Evolutionary conservation across 2,113 vertebrate genomes (phyloP).

Genomic region (Sphyrna mokarran): DNA sequence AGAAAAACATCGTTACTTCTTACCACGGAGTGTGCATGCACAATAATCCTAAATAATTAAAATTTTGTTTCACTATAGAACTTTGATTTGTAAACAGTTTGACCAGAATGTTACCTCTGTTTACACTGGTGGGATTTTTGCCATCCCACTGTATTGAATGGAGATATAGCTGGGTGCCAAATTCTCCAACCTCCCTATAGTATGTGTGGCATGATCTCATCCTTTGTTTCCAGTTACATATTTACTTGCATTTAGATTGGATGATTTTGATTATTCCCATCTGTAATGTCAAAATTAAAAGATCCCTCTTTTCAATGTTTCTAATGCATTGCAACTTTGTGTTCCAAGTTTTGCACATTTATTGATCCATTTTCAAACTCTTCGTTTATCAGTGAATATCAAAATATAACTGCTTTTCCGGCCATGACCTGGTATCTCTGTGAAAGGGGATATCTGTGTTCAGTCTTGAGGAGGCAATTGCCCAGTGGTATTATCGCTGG

Average conservation of each 20-base stretch:
- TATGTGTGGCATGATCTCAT: too few relatives aligned
- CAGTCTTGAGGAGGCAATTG: background rate
- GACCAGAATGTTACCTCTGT: too few relatives aligned
- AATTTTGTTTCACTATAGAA: background rate
- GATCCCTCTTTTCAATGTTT: background rate
- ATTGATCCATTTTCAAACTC: background rate
- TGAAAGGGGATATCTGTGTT: too few relatives aligned
- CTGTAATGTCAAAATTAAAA: background rate
- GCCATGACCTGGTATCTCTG: too few relatives aligned
- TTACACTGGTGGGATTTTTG: too few relatives aligned
- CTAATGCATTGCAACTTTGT: background rate
- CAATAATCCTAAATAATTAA: background rate
- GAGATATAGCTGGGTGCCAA: too few relatives aligned
- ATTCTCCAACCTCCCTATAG: too few relatives aligned
- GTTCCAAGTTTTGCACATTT: background rate
- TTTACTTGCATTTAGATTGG: background rate
- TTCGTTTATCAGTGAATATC: background rate
- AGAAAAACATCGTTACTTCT: background rate
- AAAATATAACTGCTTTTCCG: too few relatives aligned
- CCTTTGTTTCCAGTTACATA: background rate
- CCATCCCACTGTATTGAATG: too few relatives aligned
- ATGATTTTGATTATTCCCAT: background rate
- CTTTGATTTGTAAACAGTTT: background rate
- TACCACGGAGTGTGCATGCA: background rate
- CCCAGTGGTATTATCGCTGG: too few relatives aligned